Evolutionary conservation across 2,113 vertebrate species (phyloP), one percentile per base, ranked within the genome.

Genomic region (Leucoraja erinaceus): DNA sequence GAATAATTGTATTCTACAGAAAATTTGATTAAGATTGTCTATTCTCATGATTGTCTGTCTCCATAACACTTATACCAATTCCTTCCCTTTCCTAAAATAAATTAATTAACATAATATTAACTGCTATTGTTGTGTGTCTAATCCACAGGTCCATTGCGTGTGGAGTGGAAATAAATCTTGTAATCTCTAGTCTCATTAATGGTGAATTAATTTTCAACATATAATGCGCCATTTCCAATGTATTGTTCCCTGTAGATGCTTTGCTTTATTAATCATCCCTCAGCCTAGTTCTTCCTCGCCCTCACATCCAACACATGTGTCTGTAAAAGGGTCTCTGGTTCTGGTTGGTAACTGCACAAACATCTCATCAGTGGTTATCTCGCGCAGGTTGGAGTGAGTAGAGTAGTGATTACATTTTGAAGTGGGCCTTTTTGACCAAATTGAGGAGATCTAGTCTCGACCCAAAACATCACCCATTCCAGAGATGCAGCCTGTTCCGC

Each of bases 21-120:
- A 61, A 63, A 31, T 9, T 84, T n/a, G 22, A 84, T 63, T 31
- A 18, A 14, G 22, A 12, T 86, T 61, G 56, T 59, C 54, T 5
- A 28, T 61, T 28, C 83, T 31, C 83, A 18, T 63, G 56, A 28
- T 86, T 86, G 56, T 59, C 83, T n/a, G 4, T 61, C 56, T 56
- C 16, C 83, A 63, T 63, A 63, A 31, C 12, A n/a, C 63, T 31
- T n/a, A 88, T 31, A 63, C 56, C 83, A 88, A 8, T 88, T 88
- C 59, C 31, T 31, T 31, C 83, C 83, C 25, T 88, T n/a, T 61
- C 56, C 79, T 59, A 83, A 56, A 83, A 83, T 47, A 33, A 77
- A 31, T 33, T 77, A 77, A 77, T 77, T n/a, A 77, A 77, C 75
- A 77, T 77, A 77, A 77, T 77, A 77, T 77, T 77, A 77, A 77